Percentiles rank a stretch among this genome's conserved stretches.
Evolutionary conservation across 30 jellyfish, hydroid and myxozoan species (phyloP).

Genomic region (Euphysa ruthae): DNA sequence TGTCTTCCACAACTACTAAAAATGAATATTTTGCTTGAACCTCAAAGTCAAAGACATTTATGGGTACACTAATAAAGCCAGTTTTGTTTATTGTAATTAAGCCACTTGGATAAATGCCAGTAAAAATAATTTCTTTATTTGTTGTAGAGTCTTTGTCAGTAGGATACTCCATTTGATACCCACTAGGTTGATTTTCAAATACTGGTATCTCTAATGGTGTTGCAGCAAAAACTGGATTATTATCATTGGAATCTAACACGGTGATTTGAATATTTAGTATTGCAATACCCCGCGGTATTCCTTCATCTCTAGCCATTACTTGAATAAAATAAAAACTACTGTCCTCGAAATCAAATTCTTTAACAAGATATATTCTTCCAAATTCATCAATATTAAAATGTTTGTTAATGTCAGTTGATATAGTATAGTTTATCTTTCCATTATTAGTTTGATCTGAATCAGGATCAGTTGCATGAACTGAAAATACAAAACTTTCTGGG

Average conservation of each 20-base stretch:
- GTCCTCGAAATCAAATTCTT: slow-evolving; percentile 44
- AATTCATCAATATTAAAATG: slow-evolving; percentile 17
- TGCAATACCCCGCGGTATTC: slow-evolving; percentile 47
- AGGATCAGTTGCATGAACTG: slow-evolving; percentile 31
- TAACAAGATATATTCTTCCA: slow-evolving; percentile 20
- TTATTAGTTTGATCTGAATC: slow-evolving; percentile 11
- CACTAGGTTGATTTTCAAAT: slow-evolving; percentile 7
- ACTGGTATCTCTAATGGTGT: not conserved
- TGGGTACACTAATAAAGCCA: slow-evolving; percentile 27
- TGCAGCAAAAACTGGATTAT: slow-evolving; percentile 45
- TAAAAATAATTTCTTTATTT: not conserved
- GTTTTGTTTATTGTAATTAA: slow-evolving; percentile 27
- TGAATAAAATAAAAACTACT: not conserved
- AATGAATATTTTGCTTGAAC: slow-evolving; percentile 36
- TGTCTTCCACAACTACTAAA: slow-evolving; percentile 58
- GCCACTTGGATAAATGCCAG: slow-evolving; percentile 47
- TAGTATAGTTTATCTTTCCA: slow-evolving; percentile 3
- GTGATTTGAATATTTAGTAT: slow-evolving; percentile 5
- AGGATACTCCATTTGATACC: too few relatives aligned
- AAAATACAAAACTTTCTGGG: not conserved
- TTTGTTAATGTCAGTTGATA: too few relatives aligned
- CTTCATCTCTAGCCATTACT: slow-evolving; percentile 52
- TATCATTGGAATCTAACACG: slow-evolving; percentile 68
- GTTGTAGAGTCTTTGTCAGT: slow-evolving; percentile 31
- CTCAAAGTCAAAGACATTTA: slow-evolving; percentile 40